phyloP scores from a whole-genome alignment of 2,888 invertebrate genomes.

The Acanthoscelides obtectus region DNA sequence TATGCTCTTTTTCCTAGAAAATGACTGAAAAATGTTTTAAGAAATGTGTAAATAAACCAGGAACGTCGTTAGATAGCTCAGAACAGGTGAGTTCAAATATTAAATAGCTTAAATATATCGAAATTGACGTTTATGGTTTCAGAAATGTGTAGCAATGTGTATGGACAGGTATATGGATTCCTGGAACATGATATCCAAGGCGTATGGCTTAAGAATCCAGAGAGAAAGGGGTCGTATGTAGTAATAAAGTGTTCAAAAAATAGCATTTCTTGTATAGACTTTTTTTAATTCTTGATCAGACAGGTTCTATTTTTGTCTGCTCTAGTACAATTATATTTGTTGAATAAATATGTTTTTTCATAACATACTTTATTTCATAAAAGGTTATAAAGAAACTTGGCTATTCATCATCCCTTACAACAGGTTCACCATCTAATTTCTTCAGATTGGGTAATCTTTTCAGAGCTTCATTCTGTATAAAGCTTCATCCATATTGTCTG shows the following conservation, averaged over 20 bases:
- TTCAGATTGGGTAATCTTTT: slow-evolving; percentile 69
- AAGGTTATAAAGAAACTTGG: background rate
- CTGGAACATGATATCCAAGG: slow-evolving; percentile 87
- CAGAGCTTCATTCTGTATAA: slow-evolving; percentile 66
- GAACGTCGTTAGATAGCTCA: slow-evolving; percentile 79
- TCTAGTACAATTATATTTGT: background rate
- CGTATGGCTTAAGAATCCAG: slow-evolving; percentile 81
- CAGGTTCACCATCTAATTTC: slow-evolving; percentile 78
- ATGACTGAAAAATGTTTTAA: slow-evolving; percentile 97
- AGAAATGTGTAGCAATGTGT: slow-evolving; percentile 97
- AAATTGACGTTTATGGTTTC: slow-evolving; percentile 42
- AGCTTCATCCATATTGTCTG: slow-evolving; percentile 63
- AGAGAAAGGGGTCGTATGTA: slow-evolving; percentile 57
- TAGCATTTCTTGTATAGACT: background rate
- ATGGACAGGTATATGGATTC: slow-evolving; percentile 98
- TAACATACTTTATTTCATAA: background rate
- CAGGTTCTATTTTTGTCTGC: background rate
- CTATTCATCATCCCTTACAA: slow-evolving; percentile 55
- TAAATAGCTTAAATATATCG: too few species aligned
- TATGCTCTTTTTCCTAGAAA: slow-evolving; percentile 59
- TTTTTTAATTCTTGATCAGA: background rate
- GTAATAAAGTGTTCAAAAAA: slow-evolving; percentile 1
- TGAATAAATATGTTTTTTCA: background rate
- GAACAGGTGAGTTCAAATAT: slow-evolving; percentile 60
- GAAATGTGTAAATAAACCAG: slow-evolving; percentile 89